Base-by-base conservation (phyloP, 2,113 vertebrate species). In the Limanda limanda region DNA sequence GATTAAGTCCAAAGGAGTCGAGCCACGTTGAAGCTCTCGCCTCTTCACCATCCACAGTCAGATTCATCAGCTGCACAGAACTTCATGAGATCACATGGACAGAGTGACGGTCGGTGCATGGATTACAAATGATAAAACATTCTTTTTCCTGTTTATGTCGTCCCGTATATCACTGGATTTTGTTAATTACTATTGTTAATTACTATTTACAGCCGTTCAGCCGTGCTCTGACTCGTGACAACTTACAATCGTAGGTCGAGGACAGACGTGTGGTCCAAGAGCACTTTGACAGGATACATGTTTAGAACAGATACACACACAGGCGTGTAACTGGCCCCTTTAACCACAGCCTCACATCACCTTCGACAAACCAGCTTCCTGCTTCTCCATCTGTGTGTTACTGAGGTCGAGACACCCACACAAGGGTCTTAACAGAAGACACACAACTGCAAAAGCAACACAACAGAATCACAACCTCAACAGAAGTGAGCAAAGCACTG, bases 231-330 rank as follows among this genome's bases (percentile, higher is more conserved):
- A 71, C 69, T 23, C 2, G 4, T 35, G 62, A 51, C 21, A 47
- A 15, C 4, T n/a, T 66, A 74, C 56, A 70, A 63, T 68, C 63
- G 12, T 23, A 67, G 59, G 68, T 67, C 40, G 73, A 54, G 51
- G 31, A 78, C 71, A 74, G 31, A 70, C 68, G 69, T 79, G 60
- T 68, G 61, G 68, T 75, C 71, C 71, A 80, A 74, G 56, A 64
- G 78, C 73, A 70, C 57, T 21, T 54, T n/a, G 20, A 54, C n/a
- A 76, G 48, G 45, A 79, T 31, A 24, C 20, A 66, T 58, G 13
- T 55, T 42, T 35, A 59, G 70, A 14, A 47, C 40, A 75, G n/a
- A 55, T 65, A 37, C 48, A n/a, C 31, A 31, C 31, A 31, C 31
- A 6, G 6, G 1, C 35, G 55, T 69, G 14, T 7, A 73, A 31